These are phyloP conservation scores for Pseudopodoces humilis DNA, from an alignment of 2,113 vertebrate species.

Conservation along the genomic window DNA sequence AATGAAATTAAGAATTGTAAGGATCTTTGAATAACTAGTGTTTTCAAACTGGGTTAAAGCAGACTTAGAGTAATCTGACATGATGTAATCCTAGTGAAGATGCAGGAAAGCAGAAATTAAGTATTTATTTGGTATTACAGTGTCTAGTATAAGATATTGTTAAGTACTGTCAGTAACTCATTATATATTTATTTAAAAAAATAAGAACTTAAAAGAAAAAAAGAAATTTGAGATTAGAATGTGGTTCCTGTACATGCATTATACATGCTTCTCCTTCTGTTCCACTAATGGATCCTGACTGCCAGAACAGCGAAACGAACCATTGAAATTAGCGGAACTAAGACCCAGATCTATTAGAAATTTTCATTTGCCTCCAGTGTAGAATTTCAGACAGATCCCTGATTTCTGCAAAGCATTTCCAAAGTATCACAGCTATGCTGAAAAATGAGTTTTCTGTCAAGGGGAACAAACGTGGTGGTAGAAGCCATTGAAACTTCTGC, in stretches of 20 bases:
- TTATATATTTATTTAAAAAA: conserved; percentile 64
- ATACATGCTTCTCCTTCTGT: conserved; percentile 64
- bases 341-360: conserved; percentile 52
- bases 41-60: conserved; percentile 75
- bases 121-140: conserved; percentile 70
- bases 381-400: conserved; percentile 34
- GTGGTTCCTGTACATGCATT: conserved; percentile 66
- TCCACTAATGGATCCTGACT: conserved; percentile 67
- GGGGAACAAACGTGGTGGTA: background rate
- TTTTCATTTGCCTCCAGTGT: conserved; percentile 35
- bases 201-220: conserved; percentile 64
- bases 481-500: background rate
- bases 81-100: conserved; percentile 73
- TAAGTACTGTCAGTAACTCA: conserved; percentile 70
- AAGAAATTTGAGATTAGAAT: conserved; percentile 62
- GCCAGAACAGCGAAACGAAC: conserved; percentile 50
- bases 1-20: conserved; percentile 62
- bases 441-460: conserved; percentile 27
- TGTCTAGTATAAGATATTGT: conserved; percentile 64
- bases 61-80: conserved; percentile 75
- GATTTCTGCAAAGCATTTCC: conserved; percentile 9
- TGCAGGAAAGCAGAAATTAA: conserved; percentile 74
- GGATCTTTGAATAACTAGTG: conserved; percentile 67
- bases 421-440: background rate
- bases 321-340: conserved; percentile 65